These are phyloP conservation scores for Pogonomyrmex californicus DNA, from an alignment of 1,140 invertebrate species.

Conservation along the genomic window DNA sequence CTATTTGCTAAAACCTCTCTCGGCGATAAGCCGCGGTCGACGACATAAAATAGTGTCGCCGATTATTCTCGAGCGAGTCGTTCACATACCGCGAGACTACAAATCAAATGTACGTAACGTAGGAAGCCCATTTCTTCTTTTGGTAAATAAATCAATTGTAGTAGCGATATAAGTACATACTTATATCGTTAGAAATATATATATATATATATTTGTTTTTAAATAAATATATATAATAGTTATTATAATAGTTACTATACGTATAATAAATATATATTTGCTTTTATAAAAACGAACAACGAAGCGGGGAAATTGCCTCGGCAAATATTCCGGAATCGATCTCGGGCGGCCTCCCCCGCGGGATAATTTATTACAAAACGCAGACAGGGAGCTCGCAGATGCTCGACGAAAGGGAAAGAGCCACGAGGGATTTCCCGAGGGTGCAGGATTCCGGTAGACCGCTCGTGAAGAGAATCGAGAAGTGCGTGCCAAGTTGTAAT, in stretches of 20 bases:
- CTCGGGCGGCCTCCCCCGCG: no score
- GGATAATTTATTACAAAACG: not conserved
- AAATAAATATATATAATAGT: no score
- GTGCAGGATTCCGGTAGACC: conserved; percentile 24
- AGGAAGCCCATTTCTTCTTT: not conserved
- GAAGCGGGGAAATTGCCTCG: no score
- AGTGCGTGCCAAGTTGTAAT: not conserved
- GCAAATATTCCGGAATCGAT: not conserved
- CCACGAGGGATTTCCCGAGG: conserved; percentile 17
- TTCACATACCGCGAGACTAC: not conserved
- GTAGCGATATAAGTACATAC: no score
- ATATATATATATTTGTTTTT: no score
- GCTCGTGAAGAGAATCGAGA: not conserved
- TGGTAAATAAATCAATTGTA: no score
- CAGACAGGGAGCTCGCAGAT: not conserved
- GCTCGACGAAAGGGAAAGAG: conserved; percentile 22
- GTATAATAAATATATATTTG: no score
- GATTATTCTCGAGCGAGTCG: not conserved
- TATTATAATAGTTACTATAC: no score
- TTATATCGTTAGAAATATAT: no score
- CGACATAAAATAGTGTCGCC: conserved; percentile 8
- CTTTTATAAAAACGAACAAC: no score
- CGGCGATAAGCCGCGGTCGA: conserved; percentile 14
- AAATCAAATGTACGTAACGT: not conserved
- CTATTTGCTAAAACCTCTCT: conserved; percentile 47